These are phyloP conservation scores for Frankliniella fusca DNA, from an alignment of 2,888 invertebrate genomes.

Conservation along the genomic window DNA sequence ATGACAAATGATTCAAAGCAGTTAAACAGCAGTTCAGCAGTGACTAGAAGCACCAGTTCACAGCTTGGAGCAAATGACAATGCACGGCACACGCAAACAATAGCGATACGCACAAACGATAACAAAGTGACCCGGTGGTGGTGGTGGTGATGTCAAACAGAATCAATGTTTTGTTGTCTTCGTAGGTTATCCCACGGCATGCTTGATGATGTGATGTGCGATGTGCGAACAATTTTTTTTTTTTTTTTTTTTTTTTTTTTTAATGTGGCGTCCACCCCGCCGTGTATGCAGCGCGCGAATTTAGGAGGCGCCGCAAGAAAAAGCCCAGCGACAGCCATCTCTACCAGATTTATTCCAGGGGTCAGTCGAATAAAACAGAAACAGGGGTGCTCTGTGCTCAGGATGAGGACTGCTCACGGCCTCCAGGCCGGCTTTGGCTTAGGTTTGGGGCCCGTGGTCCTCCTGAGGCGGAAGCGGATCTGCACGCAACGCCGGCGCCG, in stretches of 20 bases:
- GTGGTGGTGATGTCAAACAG: not conserved
- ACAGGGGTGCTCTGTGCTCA: too few relatives aligned
- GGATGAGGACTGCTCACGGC: not conserved
- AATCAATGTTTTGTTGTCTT: conserved; percentile 3
- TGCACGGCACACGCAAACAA: not conserved
- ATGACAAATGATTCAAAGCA: conserved; percentile 9
- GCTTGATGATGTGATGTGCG: too few relatives aligned
- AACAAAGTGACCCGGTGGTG: not conserved
- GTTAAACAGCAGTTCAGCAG: not conserved
- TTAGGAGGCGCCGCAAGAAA: too few relatives aligned
- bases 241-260: too few relatives aligned
- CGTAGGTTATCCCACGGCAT: too few relatives aligned
- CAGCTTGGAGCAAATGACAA: not conserved
- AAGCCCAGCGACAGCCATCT: too few relatives aligned
- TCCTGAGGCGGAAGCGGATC: not conserved
- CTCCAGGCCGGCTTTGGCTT: not conserved
- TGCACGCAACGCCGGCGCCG: not conserved
- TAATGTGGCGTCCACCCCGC: too few relatives aligned
- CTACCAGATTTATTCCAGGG: too few relatives aligned
- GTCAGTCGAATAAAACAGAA: too few relatives aligned
- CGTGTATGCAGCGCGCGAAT: too few relatives aligned
- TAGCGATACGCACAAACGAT: not conserved
- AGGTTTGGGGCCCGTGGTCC: not conserved
- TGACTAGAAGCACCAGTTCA: not conserved
- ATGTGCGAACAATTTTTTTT: too few relatives aligned